phyloP scores from a whole-genome alignment of 2,113 vertebrate genomes.

The Hyperopisus bebe region DNA sequence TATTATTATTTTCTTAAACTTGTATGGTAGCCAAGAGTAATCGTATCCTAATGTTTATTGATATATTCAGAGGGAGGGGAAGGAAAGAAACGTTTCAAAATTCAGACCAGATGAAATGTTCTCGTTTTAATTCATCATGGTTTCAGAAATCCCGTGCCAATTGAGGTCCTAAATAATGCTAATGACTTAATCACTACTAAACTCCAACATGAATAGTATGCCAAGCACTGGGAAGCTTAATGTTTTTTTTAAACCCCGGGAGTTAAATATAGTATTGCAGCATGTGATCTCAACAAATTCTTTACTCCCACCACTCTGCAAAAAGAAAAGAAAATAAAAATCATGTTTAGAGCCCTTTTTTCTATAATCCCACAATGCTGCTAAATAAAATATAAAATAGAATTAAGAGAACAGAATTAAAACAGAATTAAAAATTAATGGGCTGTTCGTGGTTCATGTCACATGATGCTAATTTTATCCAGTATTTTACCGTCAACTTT shows the following conservation, averaged over 20 bases:
- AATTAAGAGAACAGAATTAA: not conserved
- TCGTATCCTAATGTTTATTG: no score
- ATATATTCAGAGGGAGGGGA: not conserved
- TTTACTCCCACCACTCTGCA: not conserved
- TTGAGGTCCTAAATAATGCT: no score
- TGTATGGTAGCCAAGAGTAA: no score
- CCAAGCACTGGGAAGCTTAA: no score
- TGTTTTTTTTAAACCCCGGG: not conserved
- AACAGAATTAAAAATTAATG: not conserved
- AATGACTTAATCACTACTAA: no score
- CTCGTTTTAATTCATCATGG: no score
- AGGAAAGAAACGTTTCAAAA: not conserved
- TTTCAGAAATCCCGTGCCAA: no score
- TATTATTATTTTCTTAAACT: not conserved
- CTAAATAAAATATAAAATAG: not conserved
- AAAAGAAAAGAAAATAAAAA: no score
- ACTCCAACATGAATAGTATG: no score
- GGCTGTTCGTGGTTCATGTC: not conserved
- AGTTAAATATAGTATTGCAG: not conserved
- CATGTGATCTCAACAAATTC: not conserved
- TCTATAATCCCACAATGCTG: not conserved
- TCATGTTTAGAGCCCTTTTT: not conserved
- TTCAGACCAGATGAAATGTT: not conserved
- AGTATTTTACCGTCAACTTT: not conserved
- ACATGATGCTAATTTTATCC: not conserved